Percentiles rank a stretch among this genome's conserved stretches.
These are phyloP conservation scores for Megalopta genalis DNA, from an alignment of 1,140 invertebrate genomes.

Conservation along the genomic window DNA sequence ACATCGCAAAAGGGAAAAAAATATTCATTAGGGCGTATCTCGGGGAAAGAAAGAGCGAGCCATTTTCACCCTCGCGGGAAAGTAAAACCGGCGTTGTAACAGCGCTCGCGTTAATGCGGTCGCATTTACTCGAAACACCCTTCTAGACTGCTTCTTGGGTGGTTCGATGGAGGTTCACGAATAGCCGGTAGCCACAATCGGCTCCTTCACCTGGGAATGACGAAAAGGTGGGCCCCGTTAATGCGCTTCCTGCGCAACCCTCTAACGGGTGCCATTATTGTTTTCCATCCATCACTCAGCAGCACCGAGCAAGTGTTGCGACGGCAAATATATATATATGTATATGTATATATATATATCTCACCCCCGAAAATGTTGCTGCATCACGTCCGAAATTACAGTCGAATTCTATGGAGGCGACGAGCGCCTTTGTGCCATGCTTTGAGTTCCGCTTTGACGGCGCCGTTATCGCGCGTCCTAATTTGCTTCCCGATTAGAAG, in stretches of 20 bases:
- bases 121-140: constrained; percentile 8
- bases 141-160: neutral
- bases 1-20: neutral
- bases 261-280: constrained; percentile 57
- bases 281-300: constrained; percentile 65
- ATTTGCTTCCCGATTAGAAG: constrained; percentile 50
- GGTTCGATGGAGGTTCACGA: neutral
- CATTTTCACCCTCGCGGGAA: neutral
- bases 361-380: constrained; percentile 60
- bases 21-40: neutral
- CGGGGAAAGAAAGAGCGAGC: neutral
- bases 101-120: neutral
- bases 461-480: constrained; percentile 46
- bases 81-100: constrained; percentile 2
- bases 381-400: constrained; percentile 68
- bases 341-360: constrained; percentile 1
- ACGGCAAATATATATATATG: constrained; percentile 36
- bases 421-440: constrained; percentile 41
- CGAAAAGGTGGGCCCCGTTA: constrained; percentile 54
- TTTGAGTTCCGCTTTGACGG: constrained; percentile 34
- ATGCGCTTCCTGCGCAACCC: constrained; percentile 56
- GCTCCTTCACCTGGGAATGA: constrained; percentile 35
- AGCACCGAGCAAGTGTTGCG: constrained; percentile 20
- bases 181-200: constrained; percentile 27
- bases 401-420: constrained; percentile 41